phyloP scores from a whole-genome alignment of 1,140 invertebrate species.

The Theocolax elegans region DNA sequence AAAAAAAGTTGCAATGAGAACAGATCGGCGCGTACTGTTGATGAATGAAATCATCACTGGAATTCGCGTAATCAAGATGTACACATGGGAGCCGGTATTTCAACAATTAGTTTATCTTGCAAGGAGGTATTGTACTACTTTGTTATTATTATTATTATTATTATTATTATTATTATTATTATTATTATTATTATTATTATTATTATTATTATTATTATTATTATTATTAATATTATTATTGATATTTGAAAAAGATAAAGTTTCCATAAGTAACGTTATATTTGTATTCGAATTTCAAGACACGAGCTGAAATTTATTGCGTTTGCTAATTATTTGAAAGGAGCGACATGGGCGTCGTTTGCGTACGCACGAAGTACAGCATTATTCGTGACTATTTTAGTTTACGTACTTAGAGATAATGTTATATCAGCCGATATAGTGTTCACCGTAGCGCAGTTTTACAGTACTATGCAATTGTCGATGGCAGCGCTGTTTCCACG shows the following conservation, averaged over 20 bases:
- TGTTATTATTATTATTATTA: too few species aligned
- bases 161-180: too few species aligned
- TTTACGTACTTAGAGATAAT: slow-evolving; percentile 74
- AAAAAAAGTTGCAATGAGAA: slow-evolving; percentile 64
- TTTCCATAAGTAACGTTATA: too few species aligned
- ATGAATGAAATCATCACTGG: slow-evolving; percentile 75
- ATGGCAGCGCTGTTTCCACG: slow-evolving; percentile 80
- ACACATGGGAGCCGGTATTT: slow-evolving; percentile 85
- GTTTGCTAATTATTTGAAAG: slow-evolving; percentile 78
- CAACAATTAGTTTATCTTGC: slow-evolving; percentile 69
- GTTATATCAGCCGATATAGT: slow-evolving; percentile 75
- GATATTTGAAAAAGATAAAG: too few species aligned
- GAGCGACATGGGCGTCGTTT: slow-evolving; percentile 75
- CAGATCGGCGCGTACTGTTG: slow-evolving; percentile 72
- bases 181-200: too few species aligned
- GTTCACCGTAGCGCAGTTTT: slow-evolving; percentile 79
- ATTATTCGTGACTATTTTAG: slow-evolving; percentile 77
- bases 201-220: too few species aligned
- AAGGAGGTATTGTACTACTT: slow-evolving; percentile 47
- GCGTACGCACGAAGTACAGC: slow-evolving; percentile 78
- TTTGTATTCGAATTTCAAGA: slow-evolving; percentile 56
- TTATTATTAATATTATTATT: too few species aligned
- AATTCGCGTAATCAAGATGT: slow-evolving; percentile 82
- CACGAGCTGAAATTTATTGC: slow-evolving; percentile 76
- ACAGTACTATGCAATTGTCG: slow-evolving; percentile 76